phyloP scores from a whole-genome alignment of 2,888 invertebrate species.

The Stenoptilia bipunctidactyla region DNA sequence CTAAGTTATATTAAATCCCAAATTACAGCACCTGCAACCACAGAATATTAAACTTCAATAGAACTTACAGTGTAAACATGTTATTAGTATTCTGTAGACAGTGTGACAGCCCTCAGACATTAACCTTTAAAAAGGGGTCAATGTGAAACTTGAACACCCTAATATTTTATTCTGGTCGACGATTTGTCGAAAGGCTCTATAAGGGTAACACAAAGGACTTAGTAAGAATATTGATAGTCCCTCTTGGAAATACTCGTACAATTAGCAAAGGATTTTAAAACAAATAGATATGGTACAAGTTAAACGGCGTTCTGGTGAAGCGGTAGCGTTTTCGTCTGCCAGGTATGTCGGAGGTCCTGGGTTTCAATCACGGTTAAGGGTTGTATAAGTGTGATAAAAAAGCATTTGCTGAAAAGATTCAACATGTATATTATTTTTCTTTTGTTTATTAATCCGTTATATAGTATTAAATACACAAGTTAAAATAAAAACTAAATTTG shows the following conservation, averaged over 20 bases:
- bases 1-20: not conserved
- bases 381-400: no score
- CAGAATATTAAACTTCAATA: not conserved
- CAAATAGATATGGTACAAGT: no score
- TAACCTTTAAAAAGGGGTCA: constrained; percentile 69
- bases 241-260: constrained; percentile 42
- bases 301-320: no score
- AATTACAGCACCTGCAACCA: not conserved
- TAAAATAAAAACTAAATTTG: no score
- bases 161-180: constrained; percentile 58
- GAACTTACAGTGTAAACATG: constrained; percentile 14
- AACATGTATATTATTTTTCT: no score
- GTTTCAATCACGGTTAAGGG: no score
- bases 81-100: constrained; percentile 60
- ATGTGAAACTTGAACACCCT: constrained; percentile 59
- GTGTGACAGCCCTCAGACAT: constrained; percentile 41
- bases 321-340: no score
- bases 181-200: constrained; percentile 44
- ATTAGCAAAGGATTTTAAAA: constrained; percentile 23
- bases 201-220: constrained; percentile 37
- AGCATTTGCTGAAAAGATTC: no score
- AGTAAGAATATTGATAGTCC: constrained; percentile 53
- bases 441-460: no score
- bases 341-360: no score
- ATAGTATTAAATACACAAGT: no score